Conservation (phyloP, 2,888 invertebrate genomes). For the Lasioglossum zephyrum region DNA sequence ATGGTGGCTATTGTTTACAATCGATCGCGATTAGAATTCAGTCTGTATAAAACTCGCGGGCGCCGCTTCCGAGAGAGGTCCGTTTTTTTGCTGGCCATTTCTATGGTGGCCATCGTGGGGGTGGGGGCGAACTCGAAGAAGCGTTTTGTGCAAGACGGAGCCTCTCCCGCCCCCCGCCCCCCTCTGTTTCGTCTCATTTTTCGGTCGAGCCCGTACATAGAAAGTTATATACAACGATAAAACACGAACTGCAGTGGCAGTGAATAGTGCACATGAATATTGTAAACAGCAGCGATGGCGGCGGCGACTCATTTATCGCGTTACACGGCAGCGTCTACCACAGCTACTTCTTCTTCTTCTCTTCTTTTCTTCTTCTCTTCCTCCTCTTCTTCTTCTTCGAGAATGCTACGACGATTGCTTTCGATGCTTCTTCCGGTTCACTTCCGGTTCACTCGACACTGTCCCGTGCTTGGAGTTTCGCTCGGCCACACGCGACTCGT, state of each 20-base stretch:
- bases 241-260: conserved; percentile 84
- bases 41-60: conserved; percentile 19
- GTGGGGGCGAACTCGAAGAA: conserved; percentile 2
- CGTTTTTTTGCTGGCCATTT: not conserved
- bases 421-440: conserved; percentile 1
- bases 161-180: conserved; percentile 56
- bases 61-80: conserved; percentile 1
- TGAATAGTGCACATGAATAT: conserved; percentile 84
- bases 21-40: not conserved
- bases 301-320: conserved; percentile 77
- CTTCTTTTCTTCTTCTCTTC: conserved; percentile 51
- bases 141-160: conserved; percentile 6
- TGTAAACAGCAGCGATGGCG: conserved; percentile 80
- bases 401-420: conserved; percentile 5
- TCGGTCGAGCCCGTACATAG: conserved; percentile 70
- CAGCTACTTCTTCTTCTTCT: conserved; percentile 72
- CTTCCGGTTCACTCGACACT: not conserved
- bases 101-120: conserved; percentile 2
- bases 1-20: not conserved
- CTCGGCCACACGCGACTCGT: conserved; percentile 31
- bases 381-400: conserved; percentile 9
- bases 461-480: conserved; percentile 19
- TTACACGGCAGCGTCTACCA: conserved; percentile 82
- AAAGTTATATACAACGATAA: conserved; percentile 80
- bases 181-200: conserved; percentile 17